phyloP scores from a whole-genome alignment of 2,113 vertebrate genomes.

The Dromas ardeola region DNA sequence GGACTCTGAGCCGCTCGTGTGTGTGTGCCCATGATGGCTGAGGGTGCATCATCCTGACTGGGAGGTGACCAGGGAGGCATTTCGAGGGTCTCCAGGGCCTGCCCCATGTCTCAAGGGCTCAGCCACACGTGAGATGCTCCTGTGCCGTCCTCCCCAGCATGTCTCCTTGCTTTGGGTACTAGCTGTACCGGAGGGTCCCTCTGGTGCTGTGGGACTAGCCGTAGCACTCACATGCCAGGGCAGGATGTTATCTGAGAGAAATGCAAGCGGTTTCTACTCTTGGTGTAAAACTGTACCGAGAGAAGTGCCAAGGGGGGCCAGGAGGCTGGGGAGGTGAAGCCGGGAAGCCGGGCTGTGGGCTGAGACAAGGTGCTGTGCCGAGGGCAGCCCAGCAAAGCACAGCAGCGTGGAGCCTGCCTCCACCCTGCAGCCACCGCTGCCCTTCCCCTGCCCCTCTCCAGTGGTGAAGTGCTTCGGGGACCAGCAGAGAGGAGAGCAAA shows the following conservation, averaged over 20 bases:
- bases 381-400: background rate
- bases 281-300: background rate
- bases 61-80: background rate
- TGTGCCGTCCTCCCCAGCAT: rapidly evolving
- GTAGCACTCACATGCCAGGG: background rate
- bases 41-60: rapidly evolving
- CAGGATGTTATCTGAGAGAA: background rate
- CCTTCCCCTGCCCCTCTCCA: background rate
- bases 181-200: background rate
- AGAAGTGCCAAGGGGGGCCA: background rate
- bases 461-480: background rate
- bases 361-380: background rate
- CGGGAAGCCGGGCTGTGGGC: rapidly evolving
- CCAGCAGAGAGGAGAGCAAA: background rate
- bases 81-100: background rate
- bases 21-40: background rate
- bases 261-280: background rate
- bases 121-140: background rate
- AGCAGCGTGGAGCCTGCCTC: background rate
- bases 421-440: background rate
- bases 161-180: background rate
- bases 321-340: background rate
- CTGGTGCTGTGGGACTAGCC: background rate
- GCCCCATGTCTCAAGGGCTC: background rate
- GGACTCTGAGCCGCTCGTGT: background rate